phyloP scores from a whole-genome alignment of 2,113 vertebrate species.

The Tricholaema leucomelas region DNA sequence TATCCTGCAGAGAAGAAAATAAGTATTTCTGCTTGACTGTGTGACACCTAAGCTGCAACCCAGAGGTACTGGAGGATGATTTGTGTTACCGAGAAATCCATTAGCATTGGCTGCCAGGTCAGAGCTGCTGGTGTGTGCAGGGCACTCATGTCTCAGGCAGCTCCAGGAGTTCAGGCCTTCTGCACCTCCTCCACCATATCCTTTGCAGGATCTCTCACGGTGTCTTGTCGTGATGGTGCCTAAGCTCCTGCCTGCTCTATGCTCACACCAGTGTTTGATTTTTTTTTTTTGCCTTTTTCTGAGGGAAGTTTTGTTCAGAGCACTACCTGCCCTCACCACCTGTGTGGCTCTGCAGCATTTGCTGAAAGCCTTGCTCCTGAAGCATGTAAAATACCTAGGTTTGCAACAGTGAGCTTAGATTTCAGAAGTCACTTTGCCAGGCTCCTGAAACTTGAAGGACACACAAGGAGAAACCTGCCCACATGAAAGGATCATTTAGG shows the following conservation, averaged over 20 bases:
- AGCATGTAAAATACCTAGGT: neutral
- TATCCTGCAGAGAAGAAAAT: conserved; percentile 53
- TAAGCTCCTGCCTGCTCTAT: neutral
- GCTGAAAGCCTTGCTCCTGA: neutral
- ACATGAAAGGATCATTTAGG: neutral
- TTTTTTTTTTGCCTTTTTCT: neutral
- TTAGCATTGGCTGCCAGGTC: neutral
- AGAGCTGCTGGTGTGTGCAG: neutral
- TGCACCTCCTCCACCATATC: neutral
- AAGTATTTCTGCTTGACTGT: conserved; percentile 26
- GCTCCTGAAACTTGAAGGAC: neutral
- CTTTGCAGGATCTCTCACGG: fast-evolving
- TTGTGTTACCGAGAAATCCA: neutral
- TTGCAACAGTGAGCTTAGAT: neutral
- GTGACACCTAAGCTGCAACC: conserved; percentile 4
- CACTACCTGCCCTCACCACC: neutral
- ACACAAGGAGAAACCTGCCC: neutral
- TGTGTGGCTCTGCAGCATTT: neutral
- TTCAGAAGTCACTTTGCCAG: neutral
- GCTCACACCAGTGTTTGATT: fast-evolving
- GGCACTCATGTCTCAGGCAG: neutral
- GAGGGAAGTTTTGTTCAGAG: neutral
- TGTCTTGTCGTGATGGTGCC: neutral
- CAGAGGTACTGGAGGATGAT: neutral
- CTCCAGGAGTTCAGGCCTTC: neutral